Conservation (phyloP, 2,113 vertebrate species). For the Lophochroa leadbeateri region DNA sequence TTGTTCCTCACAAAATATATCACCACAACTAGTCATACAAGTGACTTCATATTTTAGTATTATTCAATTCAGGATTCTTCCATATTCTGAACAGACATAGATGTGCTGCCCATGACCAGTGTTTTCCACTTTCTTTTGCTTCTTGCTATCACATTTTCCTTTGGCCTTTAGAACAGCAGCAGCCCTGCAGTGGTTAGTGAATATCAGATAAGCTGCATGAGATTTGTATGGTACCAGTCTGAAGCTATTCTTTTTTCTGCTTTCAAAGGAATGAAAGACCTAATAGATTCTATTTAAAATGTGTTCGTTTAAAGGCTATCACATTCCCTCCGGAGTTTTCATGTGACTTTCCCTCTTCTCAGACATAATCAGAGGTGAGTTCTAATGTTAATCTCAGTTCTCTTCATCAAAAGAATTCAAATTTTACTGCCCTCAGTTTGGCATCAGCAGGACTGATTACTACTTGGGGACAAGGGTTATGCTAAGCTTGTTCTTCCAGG, state of each 20-base stretch:
- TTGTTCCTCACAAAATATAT: not conserved
- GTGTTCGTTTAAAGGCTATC: not conserved
- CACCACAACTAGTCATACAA: not conserved
- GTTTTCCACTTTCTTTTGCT: not conserved
- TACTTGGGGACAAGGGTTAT: slow-evolving; percentile 1
- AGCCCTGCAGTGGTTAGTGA: not conserved
- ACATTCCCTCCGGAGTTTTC: not conserved
- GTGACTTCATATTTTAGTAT: not conserved
- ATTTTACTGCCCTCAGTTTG: slow-evolving; percentile 15
- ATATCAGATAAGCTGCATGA: not conserved
- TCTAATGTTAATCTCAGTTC: slow-evolving; percentile 21
- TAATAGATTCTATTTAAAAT: not conserved
- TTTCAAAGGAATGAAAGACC: not conserved
- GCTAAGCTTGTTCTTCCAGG: not conserved
- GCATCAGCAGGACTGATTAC: slow-evolving; percentile 23
- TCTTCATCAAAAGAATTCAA: slow-evolving; percentile 49
- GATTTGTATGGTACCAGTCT: not conserved
- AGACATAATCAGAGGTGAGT: slow-evolving; percentile 8
- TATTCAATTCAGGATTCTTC: not conserved
- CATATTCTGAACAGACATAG: not conserved
- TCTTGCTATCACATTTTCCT: not conserved
- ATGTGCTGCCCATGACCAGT: not conserved
- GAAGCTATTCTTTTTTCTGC: not conserved
- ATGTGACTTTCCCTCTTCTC: not conserved
- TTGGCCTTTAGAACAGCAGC: not conserved